Conservation (phyloP, 2,888 invertebrate genomes). For the Dusona sp. region DNA sequence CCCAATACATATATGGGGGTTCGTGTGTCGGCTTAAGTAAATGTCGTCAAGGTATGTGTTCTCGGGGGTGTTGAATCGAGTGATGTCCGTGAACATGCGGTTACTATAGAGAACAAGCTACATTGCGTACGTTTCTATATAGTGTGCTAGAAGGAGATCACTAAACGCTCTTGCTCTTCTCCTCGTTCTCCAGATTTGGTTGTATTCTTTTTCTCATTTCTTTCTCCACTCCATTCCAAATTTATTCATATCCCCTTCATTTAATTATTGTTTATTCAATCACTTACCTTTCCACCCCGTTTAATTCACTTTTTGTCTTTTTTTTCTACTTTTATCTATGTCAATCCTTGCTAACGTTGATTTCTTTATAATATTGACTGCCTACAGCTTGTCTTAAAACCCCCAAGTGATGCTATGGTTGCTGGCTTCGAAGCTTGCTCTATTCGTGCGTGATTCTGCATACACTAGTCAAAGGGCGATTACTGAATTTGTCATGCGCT, state of each 20-base stretch:
- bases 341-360: conserved; percentile 22
- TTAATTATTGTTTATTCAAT: not conserved
- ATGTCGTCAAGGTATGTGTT: conserved; percentile 26
- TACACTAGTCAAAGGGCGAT: conserved; percentile 74
- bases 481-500: conserved; percentile 79
- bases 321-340: not conserved
- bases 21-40: conserved; percentile 17
- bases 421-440: conserved; percentile 1
- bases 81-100: conserved; percentile 36
- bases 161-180: not conserved
- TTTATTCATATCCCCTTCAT: not conserved
- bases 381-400: conserved; percentile 9
- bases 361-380: conserved; percentile 38
- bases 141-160: conserved; percentile 15
- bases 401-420: not conserved
- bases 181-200: not conserved
- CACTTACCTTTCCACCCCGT: not conserved
- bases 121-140: conserved; percentile 10
- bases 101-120: conserved; percentile 22
- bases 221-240: not conserved
- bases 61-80: conserved; percentile 46
- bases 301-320: not conserved
- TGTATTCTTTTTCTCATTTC: not conserved
- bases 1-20: not conserved
- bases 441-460: conserved; percentile 46